These are phyloP conservation scores for Misgurnus anguillicaudatus DNA, from an alignment of 2,113 vertebrate species.

Conservation along the genomic window DNA sequence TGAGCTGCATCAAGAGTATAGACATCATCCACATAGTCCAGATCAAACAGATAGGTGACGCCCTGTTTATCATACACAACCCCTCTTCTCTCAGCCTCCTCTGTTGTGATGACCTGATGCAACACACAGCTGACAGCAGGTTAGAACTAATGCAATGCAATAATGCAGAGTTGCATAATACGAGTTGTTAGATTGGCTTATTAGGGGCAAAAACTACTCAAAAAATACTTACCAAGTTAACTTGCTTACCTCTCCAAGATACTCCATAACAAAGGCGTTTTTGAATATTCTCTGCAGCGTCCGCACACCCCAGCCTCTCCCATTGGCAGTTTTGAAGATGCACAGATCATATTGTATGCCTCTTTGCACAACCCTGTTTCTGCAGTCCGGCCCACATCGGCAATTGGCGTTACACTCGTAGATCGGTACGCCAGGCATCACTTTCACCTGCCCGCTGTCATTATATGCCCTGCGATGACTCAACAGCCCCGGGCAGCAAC, in stretches of 20 bases:
- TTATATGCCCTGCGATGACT: conserved; percentile 85
- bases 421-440: conserved; percentile 84
- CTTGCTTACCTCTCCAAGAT: conserved; percentile 87
- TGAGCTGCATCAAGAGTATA: conserved; percentile 91
- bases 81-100: conserved; percentile 87
- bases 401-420: conserved; percentile 90
- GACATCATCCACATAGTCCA: conserved; percentile 93
- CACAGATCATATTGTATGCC: conserved; percentile 88
- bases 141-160: background rate
- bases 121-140: background rate
- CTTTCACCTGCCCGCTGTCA: conserved; percentile 78
- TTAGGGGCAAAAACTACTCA: too few species aligned
- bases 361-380: conserved; percentile 89
- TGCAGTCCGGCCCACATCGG: conserved; percentile 81
- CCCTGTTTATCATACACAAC: conserved; percentile 88
- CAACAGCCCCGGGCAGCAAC: conserved; percentile 85
- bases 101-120: conserved; percentile 88
- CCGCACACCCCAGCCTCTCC: conserved; percentile 90
- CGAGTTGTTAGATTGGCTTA: too few species aligned
- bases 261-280: conserved; percentile 94
- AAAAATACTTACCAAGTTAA: background rate
- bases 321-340: conserved; percentile 88
- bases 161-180: too few species aligned
- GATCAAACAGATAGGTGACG: conserved; percentile 90
- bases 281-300: conserved; percentile 86